Evolutionary conservation across 2,888 invertebrate genomes (phyloP).

Genomic region (Orgyia antiqua): DNA sequence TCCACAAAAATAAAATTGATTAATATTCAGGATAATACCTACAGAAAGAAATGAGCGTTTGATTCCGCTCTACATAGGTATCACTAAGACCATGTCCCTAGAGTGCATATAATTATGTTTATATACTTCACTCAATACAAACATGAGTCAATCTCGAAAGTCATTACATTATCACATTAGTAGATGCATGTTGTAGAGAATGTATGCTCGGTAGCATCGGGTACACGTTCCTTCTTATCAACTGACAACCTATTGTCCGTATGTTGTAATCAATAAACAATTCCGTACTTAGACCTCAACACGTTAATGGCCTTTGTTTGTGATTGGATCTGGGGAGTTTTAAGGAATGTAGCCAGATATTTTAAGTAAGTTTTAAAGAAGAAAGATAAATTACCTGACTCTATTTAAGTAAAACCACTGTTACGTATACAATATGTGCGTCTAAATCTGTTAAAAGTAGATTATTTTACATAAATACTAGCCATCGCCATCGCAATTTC

Average conservation of each 20-base stretch:
- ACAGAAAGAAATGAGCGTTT: no score
- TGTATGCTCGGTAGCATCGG: conserved; percentile 42
- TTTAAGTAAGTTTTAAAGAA: no score
- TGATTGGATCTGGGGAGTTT: background rate
- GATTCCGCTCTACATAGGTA: no score
- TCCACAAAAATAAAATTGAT: no score
- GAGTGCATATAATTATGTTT: conserved; percentile 29
- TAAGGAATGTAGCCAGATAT: no score
- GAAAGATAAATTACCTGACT: no score
- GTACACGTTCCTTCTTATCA: conserved; percentile 44
- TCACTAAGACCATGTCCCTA: conserved; percentile 3
- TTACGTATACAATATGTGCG: no score
- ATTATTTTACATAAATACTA: no score
- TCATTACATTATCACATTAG: conserved; percentile 60
- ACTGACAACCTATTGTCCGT: conserved; percentile 43
- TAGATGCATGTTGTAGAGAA: conserved; percentile 48
- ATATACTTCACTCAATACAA: conserved; percentile 51
- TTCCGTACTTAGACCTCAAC: conserved; percentile 46
- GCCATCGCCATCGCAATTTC: no score
- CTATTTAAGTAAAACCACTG: no score
- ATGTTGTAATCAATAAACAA: conserved; percentile 56
- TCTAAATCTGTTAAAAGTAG: no score
- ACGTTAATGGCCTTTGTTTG: conserved; percentile 33
- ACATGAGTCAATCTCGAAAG: conserved; percentile 64
- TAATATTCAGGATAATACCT: no score